These are phyloP conservation scores for Ceratothoa steindachneri DNA, from an alignment of 2,888 invertebrate genomes.

Conservation along the genomic window DNA sequence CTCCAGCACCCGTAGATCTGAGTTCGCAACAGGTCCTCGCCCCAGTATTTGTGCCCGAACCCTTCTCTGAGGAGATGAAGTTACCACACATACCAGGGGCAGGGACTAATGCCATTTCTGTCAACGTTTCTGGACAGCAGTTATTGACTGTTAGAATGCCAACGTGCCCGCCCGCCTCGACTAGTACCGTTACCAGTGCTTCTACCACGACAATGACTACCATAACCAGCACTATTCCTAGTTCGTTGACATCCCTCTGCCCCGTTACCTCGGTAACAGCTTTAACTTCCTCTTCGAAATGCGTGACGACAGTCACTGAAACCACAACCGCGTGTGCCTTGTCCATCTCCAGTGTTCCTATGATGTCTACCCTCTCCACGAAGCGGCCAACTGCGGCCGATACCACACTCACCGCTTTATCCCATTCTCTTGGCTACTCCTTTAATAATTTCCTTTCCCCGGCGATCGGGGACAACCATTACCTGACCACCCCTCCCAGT, in stretches of 20 bases:
- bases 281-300: neutral
- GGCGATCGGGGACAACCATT: neutral
- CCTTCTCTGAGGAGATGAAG: too few relatives aligned
- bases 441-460: neutral
- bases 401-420: neutral
- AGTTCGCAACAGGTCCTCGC: too few relatives aligned
- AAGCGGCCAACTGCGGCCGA: neutral
- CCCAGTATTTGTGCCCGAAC: too few relatives aligned
- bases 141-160: conserved; percentile 37
- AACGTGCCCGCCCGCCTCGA: neutral
- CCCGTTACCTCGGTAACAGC: neutral
- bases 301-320: neutral
- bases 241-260: neutral
- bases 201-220: neutral
- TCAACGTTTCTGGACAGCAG: conserved; percentile 42
- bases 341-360: neutral
- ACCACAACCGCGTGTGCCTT: conserved; percentile 1
- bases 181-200: neutral
- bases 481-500: neutral
- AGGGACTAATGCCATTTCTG: conserved; percentile 34
- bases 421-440: neutral
- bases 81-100: too few relatives aligned
- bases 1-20: too few relatives aligned
- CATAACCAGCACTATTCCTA: neutral
- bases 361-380: neutral